These are phyloP conservation scores for Hypomecis punctinalis DNA, from an alignment of 2,888 invertebrate species.

Conservation along the genomic window DNA sequence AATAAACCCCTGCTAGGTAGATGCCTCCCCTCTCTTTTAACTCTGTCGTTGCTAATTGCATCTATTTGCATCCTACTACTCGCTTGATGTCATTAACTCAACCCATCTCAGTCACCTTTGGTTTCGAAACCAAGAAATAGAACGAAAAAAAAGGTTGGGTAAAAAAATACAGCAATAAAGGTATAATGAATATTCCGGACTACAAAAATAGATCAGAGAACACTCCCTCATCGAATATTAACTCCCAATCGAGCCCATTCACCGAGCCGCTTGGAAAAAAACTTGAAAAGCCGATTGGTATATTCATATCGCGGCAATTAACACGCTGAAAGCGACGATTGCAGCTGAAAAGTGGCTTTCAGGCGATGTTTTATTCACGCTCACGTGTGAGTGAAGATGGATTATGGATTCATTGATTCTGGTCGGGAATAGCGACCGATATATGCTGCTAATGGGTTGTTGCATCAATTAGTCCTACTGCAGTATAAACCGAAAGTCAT, in stretches of 20 bases:
- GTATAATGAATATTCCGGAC: too few species aligned
- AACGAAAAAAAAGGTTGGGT: too few species aligned
- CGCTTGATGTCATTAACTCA: too few species aligned
- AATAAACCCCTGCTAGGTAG: too few species aligned
- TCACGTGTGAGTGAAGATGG: conserved; percentile 4
- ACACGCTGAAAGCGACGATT: conserved; percentile 20
- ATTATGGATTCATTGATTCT: background rate
- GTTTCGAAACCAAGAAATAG: too few species aligned
- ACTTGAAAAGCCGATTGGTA: conserved; percentile 18
- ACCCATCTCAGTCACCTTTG: too few species aligned
- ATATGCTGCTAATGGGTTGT: background rate
- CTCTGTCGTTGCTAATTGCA: too few species aligned
- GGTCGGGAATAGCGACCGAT: background rate
- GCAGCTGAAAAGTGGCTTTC: conserved; percentile 22
- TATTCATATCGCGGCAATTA: conserved; percentile 27
- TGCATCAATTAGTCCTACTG: too few species aligned
- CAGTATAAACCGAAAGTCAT: too few species aligned
- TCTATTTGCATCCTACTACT: too few species aligned
- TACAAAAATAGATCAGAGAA: background rate
- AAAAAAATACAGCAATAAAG: too few species aligned
- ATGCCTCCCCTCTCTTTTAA: too few species aligned
- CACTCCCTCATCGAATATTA: conserved; percentile 8
- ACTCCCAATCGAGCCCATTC: conserved; percentile 6
- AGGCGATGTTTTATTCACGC: conserved; percentile 25
- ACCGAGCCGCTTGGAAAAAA: conserved; percentile 1